Evolutionary conservation across 2,113 vertebrate species (phyloP).

Genomic region (Alligator mississippiensis): DNA sequence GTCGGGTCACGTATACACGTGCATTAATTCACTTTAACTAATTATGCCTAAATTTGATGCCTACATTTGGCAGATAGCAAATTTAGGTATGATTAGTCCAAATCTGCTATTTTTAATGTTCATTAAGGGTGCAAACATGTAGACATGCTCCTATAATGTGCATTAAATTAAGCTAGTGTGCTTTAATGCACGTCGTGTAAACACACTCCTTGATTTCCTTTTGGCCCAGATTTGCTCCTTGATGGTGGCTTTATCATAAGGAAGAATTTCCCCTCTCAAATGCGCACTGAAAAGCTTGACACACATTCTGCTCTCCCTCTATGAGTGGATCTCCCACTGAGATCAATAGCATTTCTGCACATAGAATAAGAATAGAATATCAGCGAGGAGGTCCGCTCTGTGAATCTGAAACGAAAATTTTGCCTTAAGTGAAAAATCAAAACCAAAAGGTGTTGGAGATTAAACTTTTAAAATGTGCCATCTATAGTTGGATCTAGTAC

Average conservation of each 20-base stretch:
- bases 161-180: too few species aligned
- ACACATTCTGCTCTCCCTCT: constrained; percentile 41
- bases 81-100: too few species aligned
- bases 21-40: too few species aligned
- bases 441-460: background rate
- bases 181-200: too few species aligned
- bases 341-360: constrained; percentile 11
- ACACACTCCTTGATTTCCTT: background rate
- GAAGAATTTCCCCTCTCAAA: constrained; percentile 22
- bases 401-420: background rate
- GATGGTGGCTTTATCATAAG: constrained; percentile 29
- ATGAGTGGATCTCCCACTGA: constrained; percentile 22
- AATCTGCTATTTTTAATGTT: too few species aligned
- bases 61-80: too few species aligned
- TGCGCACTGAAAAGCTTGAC: background rate
- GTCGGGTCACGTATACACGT: too few species aligned
- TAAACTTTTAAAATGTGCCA: background rate
- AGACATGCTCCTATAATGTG: too few species aligned
- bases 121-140: too few species aligned
- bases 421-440: background rate
- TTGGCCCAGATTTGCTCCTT: constrained; percentile 23
- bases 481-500: background rate
- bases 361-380: background rate
- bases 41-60: too few species aligned
- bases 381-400: constrained; percentile 28